Evolutionary conservation across 2,888 invertebrate genomes (phyloP), one percentile per base, ranked within the genome.

Genomic region (Neoascia interrupta): DNA sequence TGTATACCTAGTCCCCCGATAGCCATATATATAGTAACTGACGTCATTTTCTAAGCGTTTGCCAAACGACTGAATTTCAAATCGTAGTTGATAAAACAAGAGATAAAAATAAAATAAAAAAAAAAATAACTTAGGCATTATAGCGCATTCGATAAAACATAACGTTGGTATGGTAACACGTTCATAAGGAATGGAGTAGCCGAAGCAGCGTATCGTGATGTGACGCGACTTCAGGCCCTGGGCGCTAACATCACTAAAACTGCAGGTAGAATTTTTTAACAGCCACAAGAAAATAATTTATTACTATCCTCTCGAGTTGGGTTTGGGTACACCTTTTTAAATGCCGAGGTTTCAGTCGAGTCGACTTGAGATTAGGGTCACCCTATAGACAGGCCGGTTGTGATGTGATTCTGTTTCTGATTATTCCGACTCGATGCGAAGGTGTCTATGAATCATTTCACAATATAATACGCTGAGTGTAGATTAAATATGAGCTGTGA

Each of bases 201-300:
- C n/a, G 11, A 8, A 41, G 41, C 23, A 16, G 19, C 8, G 34
- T 31, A 13, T 18, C 37, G 8, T 10, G 21, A n/a, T n/a, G n/a
- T 63, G 63, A 51, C 23, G 31, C 23, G 49, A 41, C 58, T 15
- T 49, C 13, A 58, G 23, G 53, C 63, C 63, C 56, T 72, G 49
- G 34, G 37, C 19, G 26, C 49, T 56, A n/a, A n/a, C 21, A 41
- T n/a, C n/a, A n/a, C n/a, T n/a, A n/a, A n/a, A n/a, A n/a, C n/a
- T 51, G 63, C 56, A 64, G 72, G 72, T 72, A 64, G 41, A 72
- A 39, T 64, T 16, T 58, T 49, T 21, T 31, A 51, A 51, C 41
- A 34, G 47, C 11, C 36, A 36, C 18, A 47, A 47, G 47, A 47
- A 60, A 18, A 37, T 60, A 47, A 60, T 60, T 60, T 60, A 60